Evolutionary conservation across 2,888 invertebrate species (phyloP), one percentile per base, ranked within the genome.

Genomic region (Nasonia oneida): DNA sequence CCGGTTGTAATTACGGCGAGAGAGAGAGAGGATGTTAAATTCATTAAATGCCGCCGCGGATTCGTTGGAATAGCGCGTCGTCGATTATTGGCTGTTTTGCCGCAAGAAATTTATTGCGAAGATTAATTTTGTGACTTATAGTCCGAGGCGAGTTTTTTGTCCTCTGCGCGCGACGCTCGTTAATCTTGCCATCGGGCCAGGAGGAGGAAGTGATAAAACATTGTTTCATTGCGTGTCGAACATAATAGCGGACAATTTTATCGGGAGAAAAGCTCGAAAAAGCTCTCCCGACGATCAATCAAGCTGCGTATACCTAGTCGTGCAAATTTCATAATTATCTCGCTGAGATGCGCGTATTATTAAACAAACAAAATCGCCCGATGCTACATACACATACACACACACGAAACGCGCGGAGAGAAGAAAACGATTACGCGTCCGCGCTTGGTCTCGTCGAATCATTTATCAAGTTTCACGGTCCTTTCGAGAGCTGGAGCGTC

Each of bases 401-500:
- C 1, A 47, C 12, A 47, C 42, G 12, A 47, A 12, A 47, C 47
- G 2, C 12, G 33, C 14, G 8, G 37, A n/a, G 14, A n/a, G 67
- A 67, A 77, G 71, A 76, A n/a, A 81, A 73, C 86, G 86, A 87
- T 87, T 88, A 88, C 85, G 87, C 61, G 37, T 14, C 23, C 12
- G 81, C 83, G 82, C 1, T 29, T 29, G 29, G 29, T 80, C 86
- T 85, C 82, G 37, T 85, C 86, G 71, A 88, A 90, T 91, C 92
- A 91, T 93, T 92, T 92, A 92, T 93, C 92, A 92, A 90, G 89
- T 90, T 90, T 89, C 89, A 90, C 90, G 90, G 91, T 90, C 90
- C 90, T 90, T 90, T 91, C 89, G 89, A 90, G 87, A 29, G 29
- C 29, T 29, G 29, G 91, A 90, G 90, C 91, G 92, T 92, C 91